Base-by-base conservation (phyloP, 92 coral and sea anemone genomes). In the Phenganax stokvisi region DNA sequence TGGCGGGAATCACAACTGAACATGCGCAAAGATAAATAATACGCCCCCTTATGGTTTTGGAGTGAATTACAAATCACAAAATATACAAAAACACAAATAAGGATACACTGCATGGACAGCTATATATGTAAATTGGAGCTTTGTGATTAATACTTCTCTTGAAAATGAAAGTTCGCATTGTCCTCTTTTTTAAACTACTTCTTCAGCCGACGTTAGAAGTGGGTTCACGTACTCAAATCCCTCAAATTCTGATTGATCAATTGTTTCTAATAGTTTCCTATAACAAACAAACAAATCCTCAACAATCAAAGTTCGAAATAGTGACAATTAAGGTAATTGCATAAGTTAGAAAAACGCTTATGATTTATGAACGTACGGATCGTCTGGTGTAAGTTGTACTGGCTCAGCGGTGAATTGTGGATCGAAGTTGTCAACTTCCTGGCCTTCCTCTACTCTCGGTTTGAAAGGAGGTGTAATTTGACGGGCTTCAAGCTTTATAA, bases 321-420 rank as follows among this genome's bases (percentile, higher is more conserved):
- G 69, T 47, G 10, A 12, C 47, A 37, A 37, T 1, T 37, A 37
- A 37, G 47, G 47, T 37, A 37, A 37, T 37, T 37, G 2, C 5
- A 37, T 37, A 37, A 37, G 47, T 37, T 37, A 37, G 3, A 37
- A 37, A 37, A 1, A 57, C 25, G 37, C 20, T 11, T 9, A 13
- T 28, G 30, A 10, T 44, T 9, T 3, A 53, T 12, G 31, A 70
- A 4, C 28, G 1, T 89, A 94, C 98, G 98, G 92, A 76, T 94
- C 98, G 79, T 96, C 99, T 0, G 99, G 99, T n/a, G 99, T 96
- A 44, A 96, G 91, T 71, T 88, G 91, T 1, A 96, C 99, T 11
- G 93, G 96, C 76, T 96, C 99, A 20, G 86, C 91, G 27, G 98
- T 94, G 74, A 94, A 94, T 75, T 94, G 98, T 9, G 98, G 98